These are phyloP conservation scores for Oopsacas minuta DNA, from an alignment of 37 sponge, comb jelly and placozoan genomes.

Conservation along the genomic window DNA sequence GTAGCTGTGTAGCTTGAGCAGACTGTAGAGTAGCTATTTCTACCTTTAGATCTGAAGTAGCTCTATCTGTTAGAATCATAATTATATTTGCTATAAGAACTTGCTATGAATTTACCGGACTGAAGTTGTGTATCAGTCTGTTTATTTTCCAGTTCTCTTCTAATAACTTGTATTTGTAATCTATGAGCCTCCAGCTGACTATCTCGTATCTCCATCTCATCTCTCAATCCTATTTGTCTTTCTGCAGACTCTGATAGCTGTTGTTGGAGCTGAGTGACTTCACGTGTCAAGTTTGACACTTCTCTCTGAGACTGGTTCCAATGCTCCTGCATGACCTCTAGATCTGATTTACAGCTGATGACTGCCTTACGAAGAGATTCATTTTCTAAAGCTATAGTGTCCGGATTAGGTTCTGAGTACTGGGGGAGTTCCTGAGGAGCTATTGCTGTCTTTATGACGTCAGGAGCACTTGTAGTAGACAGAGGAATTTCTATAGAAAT, in stretches of 20 bases:
- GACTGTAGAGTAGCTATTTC: neutral
- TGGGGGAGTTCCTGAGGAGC: neutral
- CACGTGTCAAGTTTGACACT: neutral
- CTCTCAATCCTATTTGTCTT: neutral
- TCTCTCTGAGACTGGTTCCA: neutral
- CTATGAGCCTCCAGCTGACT: neutral
- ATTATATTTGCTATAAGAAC: neutral
- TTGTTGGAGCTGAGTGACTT: neutral
- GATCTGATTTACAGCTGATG: neutral
- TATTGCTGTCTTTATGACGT: neutral
- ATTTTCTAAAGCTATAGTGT: neutral
- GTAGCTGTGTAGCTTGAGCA: neutral
- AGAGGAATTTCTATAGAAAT: neutral
- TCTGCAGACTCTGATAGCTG: neutral
- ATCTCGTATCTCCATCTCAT: neutral
- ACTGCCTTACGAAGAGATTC: neutral
- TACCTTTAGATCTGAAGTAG: neutral
- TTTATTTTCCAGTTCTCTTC: neutral
- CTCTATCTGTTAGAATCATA: neutral
- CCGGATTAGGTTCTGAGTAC: slow-evolving; percentile 1
- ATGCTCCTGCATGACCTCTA: slow-evolving; percentile 6
- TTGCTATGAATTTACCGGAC: neutral
- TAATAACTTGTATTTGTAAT: neutral
- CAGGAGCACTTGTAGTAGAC: neutral
- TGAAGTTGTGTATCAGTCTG: neutral